Percentiles rank a stretch among this genome's conserved stretches.
Conservation (phyloP, 2,113 vertebrate species). For the Mellivora capensis region DNA sequence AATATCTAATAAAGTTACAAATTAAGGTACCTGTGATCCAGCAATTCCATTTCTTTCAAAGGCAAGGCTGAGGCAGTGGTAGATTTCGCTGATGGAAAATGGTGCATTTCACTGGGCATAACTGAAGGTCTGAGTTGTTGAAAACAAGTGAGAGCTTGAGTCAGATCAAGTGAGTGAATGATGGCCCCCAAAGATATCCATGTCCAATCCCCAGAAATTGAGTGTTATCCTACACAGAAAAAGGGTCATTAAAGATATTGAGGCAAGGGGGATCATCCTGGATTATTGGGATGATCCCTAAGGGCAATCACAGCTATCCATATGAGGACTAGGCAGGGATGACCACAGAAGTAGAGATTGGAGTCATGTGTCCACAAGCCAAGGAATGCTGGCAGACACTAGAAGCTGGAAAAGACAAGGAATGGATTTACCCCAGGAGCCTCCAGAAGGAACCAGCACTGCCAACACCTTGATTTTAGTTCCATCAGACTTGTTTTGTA, state of each 20-base stretch:
- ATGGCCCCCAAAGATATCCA: not conserved
- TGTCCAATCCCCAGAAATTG: not conserved
- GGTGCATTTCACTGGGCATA: not conserved
- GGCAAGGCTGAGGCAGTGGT: not conserved
- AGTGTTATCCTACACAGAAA: not conserved
- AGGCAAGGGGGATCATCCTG: not conserved
- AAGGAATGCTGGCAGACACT: not conserved
- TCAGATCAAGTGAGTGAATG: not conserved
- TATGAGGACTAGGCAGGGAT: not conserved
- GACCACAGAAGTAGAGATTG: not conserved
- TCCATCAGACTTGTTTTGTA: too few species aligned
- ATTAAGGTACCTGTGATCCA: too few species aligned
- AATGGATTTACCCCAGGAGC: not conserved
- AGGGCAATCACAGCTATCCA: not conserved
- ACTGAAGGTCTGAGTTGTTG: not conserved
- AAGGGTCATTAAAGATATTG: not conserved
- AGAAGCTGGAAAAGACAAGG: not conserved
- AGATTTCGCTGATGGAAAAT: not conserved
- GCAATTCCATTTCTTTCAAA: not conserved
- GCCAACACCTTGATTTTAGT: not conserved
- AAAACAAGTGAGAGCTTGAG: not conserved
- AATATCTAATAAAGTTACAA: too few species aligned
- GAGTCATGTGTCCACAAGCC: not conserved
- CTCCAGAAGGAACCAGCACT: not conserved
- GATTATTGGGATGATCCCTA: not conserved